A percentile compares a stretch with the other conserved stretches of the same genome.
These are phyloP conservation scores for Perca schrenkii DNA, from an alignment of 2,113 vertebrate genomes.

Conservation along the genomic window DNA sequence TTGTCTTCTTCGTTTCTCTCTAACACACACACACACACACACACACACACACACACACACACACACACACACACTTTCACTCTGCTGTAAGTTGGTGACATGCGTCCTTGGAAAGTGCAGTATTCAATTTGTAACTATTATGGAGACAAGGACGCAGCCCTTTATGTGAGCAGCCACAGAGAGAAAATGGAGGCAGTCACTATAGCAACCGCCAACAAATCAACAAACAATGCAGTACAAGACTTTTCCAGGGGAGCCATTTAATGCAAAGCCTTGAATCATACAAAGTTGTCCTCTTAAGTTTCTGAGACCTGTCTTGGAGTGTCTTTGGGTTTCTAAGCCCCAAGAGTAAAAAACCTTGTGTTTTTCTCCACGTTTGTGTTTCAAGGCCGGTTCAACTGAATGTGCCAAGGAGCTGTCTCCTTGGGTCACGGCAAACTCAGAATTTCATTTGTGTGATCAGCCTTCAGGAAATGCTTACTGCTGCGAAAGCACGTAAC, in stretches of 20 bases:
- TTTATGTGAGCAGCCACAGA: constrained; percentile 83
- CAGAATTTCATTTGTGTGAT: constrained; percentile 71
- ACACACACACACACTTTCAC: constrained; percentile 60
- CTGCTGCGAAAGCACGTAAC: constrained; percentile 49
- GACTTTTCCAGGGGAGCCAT: constrained; percentile 77
- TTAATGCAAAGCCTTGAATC: constrained; percentile 81
- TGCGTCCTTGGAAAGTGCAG: constrained; percentile 83
- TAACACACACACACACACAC: constrained; percentile 41
- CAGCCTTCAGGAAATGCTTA: constrained; percentile 75
- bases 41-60: constrained; percentile 37
- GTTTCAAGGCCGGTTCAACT: constrained; percentile 72
- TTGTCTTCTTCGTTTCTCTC: constrained; percentile 38
- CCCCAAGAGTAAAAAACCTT: constrained; percentile 70
- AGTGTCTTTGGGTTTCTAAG: constrained; percentile 70
- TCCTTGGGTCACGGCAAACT: constrained; percentile 80
- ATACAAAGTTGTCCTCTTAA: constrained; percentile 79
- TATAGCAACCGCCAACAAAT: constrained; percentile 84
- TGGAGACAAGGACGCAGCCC: constrained; percentile 83
- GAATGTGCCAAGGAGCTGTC: constrained; percentile 79
- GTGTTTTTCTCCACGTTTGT: constrained; percentile 67
- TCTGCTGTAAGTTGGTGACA: constrained; percentile 81
- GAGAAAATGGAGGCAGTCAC: constrained; percentile 83
- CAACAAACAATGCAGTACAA: constrained; percentile 81
- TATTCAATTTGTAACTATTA: constrained; percentile 87
- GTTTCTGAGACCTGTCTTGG: constrained; percentile 75